Conservation (phyloP, 2,888 invertebrate genomes). For the Teleiodes luculella region DNA sequence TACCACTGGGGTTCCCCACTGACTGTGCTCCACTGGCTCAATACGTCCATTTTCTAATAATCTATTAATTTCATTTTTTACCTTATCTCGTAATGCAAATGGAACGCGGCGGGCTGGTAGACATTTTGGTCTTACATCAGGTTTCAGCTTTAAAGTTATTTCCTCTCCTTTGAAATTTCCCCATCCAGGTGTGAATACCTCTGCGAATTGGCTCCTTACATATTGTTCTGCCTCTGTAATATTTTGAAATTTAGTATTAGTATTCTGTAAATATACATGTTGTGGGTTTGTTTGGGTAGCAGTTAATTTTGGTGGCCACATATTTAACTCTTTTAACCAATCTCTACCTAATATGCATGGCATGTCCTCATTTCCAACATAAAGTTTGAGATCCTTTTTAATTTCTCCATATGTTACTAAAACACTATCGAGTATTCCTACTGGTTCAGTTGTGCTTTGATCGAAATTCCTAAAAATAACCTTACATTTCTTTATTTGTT, state of each 20-base stretch:
- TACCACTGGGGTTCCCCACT: constrained; percentile 29
- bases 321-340: constrained; percentile 6
- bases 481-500: constrained; percentile 1
- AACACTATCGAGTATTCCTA: constrained; percentile 3
- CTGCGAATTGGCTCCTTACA: constrained; percentile 14
- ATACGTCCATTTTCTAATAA: constrained; percentile 18
- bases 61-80: constrained; percentile 20
- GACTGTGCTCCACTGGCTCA: constrained; percentile 17
- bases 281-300: not conserved
- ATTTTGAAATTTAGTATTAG: not conserved
- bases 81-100: constrained; percentile 24
- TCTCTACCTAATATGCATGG: constrained; percentile 6
- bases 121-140: constrained; percentile 3
- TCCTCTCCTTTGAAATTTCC: constrained; percentile 16
- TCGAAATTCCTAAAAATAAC: constrained; percentile 14
- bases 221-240: constrained; percentile 4
- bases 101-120: constrained; percentile 21
- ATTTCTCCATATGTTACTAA: not conserved
- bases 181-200: constrained; percentile 20
- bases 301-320: constrained; percentile 7
- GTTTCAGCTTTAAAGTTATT: constrained; percentile 9
- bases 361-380: not conserved
- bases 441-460: constrained; percentile 10
- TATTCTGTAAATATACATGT: not conserved
- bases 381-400: not conserved